Evolutionary conservation across 2,113 vertebrate genomes (phyloP), one percentile per base, ranked within the genome.

Genomic region (Mystacornis crossleyi): DNA sequence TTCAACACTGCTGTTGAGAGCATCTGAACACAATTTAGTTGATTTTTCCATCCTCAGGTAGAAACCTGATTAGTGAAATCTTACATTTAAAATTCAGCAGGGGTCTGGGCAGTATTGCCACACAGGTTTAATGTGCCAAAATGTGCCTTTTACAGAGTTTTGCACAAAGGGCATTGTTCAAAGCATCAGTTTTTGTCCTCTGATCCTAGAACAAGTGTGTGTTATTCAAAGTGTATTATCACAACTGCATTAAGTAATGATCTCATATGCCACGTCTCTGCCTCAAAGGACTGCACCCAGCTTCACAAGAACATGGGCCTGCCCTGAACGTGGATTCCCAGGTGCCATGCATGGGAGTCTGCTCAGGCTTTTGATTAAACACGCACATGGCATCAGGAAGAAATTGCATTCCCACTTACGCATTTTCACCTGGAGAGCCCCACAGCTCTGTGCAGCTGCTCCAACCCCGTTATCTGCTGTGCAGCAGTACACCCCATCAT

Each of bases 401-500:
- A 66, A 81, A 36, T 38, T 25, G 16, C 34, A 23, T 42, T 53
- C 16, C 60, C 73, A 99, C 99, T 94, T 98, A 99, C 99, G 99
- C 99, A 99, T 99, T 98, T 99, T 99, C 42, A 99, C 98, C 97
- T 99, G 99, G 64, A 99, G 98, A 15, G 99, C 99, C 13, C 99
- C 99, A 28, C 99, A 99, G 81, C 99, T 99, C 97, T 99, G 99
- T 0, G 98, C 99, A 2, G 99, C 96, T 4, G 98, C 98, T 83
- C 99, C 99, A 9, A 99, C 96, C 3, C 99, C 99, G 0, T 99
- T 99, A 45, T 98, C 98, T 16, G 99, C 99, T 0, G 97, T 95
- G 95, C 99, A 99, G 96, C 99, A 99, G 94, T 99, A 99, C 67
- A 99, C 98, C 21, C 99, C 99, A 2, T 98, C 99, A 5, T 99